These are phyloP conservation scores for Zelleria hepariella DNA, from an alignment of 2,888 invertebrate genomes.

Conservation along the genomic window DNA sequence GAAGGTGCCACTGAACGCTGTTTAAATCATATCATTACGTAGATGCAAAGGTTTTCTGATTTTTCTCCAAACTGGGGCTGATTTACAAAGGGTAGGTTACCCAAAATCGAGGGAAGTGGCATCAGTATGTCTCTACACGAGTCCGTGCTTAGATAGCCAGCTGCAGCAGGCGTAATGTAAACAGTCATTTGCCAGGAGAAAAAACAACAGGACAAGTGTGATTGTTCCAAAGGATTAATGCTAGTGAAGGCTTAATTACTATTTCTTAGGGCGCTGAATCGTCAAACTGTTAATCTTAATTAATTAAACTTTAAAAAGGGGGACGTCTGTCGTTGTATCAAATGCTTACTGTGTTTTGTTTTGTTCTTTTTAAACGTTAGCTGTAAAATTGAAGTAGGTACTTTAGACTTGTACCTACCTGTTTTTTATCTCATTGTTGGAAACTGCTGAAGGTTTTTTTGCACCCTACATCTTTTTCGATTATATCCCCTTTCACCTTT, in stretches of 20 bases:
- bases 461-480: no score
- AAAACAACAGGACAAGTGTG: constrained; percentile 14
- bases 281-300: constrained; percentile 56
- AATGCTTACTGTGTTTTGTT: background rate
- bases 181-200: constrained; percentile 3
- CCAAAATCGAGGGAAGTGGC: no score
- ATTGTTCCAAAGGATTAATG: constrained; percentile 11
- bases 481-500: no score
- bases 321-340: constrained; percentile 1
- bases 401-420: background rate
- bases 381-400: background rate
- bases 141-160: no score
- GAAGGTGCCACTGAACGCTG: no score
- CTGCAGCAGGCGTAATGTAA: background rate
- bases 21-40: no score
- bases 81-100: no score
- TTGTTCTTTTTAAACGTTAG: constrained; percentile 13
- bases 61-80: no score
- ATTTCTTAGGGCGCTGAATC: constrained; percentile 45
- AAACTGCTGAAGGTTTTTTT: no score
- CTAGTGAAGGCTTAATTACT: constrained; percentile 34
- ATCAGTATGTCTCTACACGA: no score
- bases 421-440: no score
- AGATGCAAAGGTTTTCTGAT: no score
- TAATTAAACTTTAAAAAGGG: constrained; percentile 37